Conservation (phyloP, 2,113 vertebrate species). For the Pandion haliaetus region DNA sequence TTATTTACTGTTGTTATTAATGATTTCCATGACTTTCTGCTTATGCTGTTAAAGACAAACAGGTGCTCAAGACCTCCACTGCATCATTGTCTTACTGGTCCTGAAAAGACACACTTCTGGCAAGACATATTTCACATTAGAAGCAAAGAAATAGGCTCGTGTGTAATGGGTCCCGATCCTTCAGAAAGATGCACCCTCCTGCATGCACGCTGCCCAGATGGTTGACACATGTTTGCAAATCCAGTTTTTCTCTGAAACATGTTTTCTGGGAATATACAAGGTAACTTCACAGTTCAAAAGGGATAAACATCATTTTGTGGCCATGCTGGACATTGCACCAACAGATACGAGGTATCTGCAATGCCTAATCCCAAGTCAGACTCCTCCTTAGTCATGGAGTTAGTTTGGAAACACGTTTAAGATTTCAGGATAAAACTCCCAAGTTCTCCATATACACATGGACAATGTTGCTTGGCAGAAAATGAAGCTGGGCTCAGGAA, state of each 20-base stretch:
- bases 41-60: neutral
- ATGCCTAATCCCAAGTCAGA: neutral
- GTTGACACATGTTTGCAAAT: neutral
- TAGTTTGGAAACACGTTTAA: neutral
- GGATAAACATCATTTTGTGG: neutral
- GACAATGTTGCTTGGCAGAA: neutral
- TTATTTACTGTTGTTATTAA: neutral
- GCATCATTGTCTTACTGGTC: neutral
- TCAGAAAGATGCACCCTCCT: neutral
- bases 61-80: neutral
- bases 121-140: neutral
- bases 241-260: neutral
- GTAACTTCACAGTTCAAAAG: neutral
- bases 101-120: neutral
- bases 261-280: neutral
- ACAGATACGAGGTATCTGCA: rapidly evolving
- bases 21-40: neutral
- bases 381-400: neutral
- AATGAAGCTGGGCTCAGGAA: neutral
- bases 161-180: neutral
- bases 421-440: neutral
- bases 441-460: rapidly evolving
- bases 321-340: neutral
- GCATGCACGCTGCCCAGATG: too few species aligned
- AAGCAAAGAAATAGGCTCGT: rapidly evolving